Evolutionary conservation across 2,888 invertebrate species (phyloP).

Genomic region (Orthosia cruda): DNA sequence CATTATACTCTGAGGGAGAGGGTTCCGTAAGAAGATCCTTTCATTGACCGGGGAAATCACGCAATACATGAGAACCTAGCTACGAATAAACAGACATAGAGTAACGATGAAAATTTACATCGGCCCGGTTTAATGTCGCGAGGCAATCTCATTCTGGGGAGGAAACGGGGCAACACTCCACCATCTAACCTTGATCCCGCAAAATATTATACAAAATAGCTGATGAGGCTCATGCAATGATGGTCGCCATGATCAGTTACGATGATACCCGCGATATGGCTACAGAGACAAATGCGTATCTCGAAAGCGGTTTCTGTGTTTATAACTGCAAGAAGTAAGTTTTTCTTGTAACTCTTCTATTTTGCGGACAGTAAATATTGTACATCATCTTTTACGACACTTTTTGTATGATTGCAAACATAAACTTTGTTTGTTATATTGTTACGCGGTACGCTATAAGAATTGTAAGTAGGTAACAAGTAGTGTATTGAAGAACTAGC

Average conservation of each 20-base stretch:
- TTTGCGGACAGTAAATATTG: conserved; percentile 69
- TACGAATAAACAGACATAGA: conserved; percentile 84
- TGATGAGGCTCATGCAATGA: conserved; percentile 73
- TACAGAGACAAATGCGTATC: conserved; percentile 88
- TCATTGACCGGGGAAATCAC: conserved; percentile 83
- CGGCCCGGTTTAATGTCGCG: conserved; percentile 90
- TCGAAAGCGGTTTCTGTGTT: conserved; percentile 76
- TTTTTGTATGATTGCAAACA: conserved; percentile 33
- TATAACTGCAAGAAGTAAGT: conserved; percentile 78
- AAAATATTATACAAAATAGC: conserved; percentile 66
- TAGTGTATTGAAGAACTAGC: neutral
- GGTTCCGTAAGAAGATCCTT: conserved; percentile 73
- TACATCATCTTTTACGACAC: conserved; percentile 28
- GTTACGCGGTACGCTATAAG: neutral
- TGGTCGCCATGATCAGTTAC: conserved; percentile 84
- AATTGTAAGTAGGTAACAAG: conserved; percentile 4
- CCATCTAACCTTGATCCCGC: conserved; percentile 79
- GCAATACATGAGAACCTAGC: conserved; percentile 75
- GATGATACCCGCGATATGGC: conserved; percentile 86
- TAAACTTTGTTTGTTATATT: conserved; percentile 30
- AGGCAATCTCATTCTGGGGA: conserved; percentile 89
- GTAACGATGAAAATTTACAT: conserved; percentile 90
- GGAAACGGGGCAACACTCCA: conserved; percentile 82
- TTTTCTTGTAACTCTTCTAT: conserved; percentile 73
- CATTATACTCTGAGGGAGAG: conserved; percentile 69